Conservation (phyloP, 2,888 invertebrate genomes). For the Spisula subtruncata region DNA sequence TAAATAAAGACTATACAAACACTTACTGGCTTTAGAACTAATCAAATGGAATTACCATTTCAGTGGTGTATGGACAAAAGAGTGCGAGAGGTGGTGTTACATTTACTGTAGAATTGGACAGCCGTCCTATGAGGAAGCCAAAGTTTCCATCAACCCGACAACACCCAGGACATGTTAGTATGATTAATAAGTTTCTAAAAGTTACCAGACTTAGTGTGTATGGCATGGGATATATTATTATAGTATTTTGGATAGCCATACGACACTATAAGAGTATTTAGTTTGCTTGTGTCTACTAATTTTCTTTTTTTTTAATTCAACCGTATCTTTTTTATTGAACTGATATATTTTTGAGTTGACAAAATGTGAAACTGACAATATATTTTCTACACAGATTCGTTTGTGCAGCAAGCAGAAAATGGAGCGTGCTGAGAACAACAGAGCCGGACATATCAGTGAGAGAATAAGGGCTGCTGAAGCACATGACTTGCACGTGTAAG, state of each 20-base stretch:
- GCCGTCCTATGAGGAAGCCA: neutral
- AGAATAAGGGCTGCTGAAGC: neutral
- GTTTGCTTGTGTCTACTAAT: no score
- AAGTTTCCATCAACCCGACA: neutral
- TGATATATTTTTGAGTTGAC: neutral
- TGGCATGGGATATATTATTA: no score
- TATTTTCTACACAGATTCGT: neutral
- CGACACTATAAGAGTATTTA: no score
- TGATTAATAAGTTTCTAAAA: no score
- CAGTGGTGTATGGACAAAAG: neutral
- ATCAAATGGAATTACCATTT: neutral
- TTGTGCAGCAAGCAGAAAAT: neutral
- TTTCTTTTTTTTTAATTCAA: no score
- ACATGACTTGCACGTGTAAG: neutral
- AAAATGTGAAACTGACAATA: neutral
- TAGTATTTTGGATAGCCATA: no score
- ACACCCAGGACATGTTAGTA: slow-evolving; percentile 4
- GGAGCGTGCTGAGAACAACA: neutral
- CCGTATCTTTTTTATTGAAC: neutral
- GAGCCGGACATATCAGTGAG: neutral
- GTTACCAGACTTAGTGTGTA: no score
- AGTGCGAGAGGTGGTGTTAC: neutral
- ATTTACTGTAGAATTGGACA: neutral
- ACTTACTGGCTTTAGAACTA: no score
- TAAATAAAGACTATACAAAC: no score